Base-by-base conservation (phyloP, 2,113 vertebrate genomes). In the Epinephelus lanceolatus region DNA sequence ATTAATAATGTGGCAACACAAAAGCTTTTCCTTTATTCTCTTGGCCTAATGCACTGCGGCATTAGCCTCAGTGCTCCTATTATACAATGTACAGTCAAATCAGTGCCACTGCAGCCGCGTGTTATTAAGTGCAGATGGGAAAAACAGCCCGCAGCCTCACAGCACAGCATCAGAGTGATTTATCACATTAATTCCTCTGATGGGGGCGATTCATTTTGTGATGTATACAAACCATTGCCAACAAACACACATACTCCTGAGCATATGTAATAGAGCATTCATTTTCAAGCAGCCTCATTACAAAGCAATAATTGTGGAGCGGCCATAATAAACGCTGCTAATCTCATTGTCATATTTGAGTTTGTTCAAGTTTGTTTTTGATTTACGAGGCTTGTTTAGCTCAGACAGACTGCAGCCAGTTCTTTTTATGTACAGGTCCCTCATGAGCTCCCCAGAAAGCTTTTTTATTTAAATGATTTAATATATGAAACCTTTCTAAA, bases 61-160 rank as follows among this genome's bases (percentile, higher is more conserved):
- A 66, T 73, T 69, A 75, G 78, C 73, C 66, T 85, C 65, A 55
- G 23, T 42, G 57, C 73, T 27, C 71, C 81, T 60, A n/a, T 79
- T 73, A 81, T 63, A 74, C 78, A 88, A 85, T 57, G 52, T 60
- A 71, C 71, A 84, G 85, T 90, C 81, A 80, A 87, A 80, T 87
- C 75, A 83, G 73, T 21, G 61, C 47, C 37, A 27, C 55, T 82
- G 25, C 59, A n/a, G 47, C 25, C 25, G 0, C 66, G 1, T 65
- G 65, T 74, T 80, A 87, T 87, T 45, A 80, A 62, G 68, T 11
- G 21, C 73, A 71, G 27, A 69, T 30, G 80, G 77, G 71, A 23
- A 75, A 89, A 82, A 59, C 79, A 71, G 75, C 76, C 86, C n/a
- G 33, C 69, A 83, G 88, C 76, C 71, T 73, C 27, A 6, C 67